Evolutionary conservation across 1,140 invertebrate genomes (phyloP), one percentile per base, ranked within the genome.

Genomic region (Drosophila watanabei): DNA sequence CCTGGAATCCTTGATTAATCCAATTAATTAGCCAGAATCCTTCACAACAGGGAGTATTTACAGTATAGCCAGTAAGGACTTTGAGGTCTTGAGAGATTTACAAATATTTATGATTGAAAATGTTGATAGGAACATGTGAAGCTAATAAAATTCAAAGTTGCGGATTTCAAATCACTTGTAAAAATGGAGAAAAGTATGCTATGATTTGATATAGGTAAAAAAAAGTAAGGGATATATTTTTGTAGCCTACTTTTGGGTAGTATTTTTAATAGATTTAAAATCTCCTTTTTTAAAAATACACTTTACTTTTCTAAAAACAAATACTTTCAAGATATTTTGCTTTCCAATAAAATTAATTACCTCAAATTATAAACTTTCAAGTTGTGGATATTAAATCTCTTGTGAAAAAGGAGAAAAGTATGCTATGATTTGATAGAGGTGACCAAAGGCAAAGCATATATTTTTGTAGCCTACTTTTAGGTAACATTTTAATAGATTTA

Each of bases 41-140:
- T 16, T 28, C 8, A 14, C 30, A 1, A 18, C 51, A 18, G 0
- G 1, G 5, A 10, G 33, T 4, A 37, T 24, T 16, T 37, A 16
- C 24, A 11, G 33, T 3, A 9, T 9, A 33, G 5, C 14, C 14
- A 13, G 33, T 14, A 37, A 56, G 33, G 35, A 57, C 20, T 39
- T 24, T 16, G 39, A 32, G 54, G 54, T 28, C 14, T 37, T 24
- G 20, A 39, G 54, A 57, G 54, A 57, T 57, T 39, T 39, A 11
- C 54, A 57, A 57, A 57, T 57, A 57, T 57, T 57, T 57, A 57
- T 57, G 54, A 39, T 37, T 37, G 33, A 14, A 16, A 56, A 37
- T 16, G 33, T 56, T 37, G 14, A 54, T 54, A 16, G 32, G 32
- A 54, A 14, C 20, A 54, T 35, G 18, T 35, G 4, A 10, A 16